These are phyloP conservation scores for Sarcophaga rosellei DNA, from an alignment of 2,888 invertebrate species.

Conservation along the genomic window DNA sequence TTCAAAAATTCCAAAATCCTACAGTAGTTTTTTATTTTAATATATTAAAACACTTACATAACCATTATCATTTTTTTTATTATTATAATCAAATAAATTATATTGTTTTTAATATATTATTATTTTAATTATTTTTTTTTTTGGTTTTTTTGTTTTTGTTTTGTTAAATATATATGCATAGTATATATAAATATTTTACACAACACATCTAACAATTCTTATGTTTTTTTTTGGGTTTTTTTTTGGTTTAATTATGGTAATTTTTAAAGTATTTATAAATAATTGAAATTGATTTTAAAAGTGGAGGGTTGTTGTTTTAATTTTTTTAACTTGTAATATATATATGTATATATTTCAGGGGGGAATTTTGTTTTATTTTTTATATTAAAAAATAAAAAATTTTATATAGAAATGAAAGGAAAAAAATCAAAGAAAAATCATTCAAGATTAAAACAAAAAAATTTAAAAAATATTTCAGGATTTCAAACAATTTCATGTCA, in stretches of 20 bases:
- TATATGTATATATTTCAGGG: constrained; percentile 49
- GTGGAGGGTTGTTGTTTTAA: constrained; percentile 37
- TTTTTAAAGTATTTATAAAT: constrained; percentile 25
- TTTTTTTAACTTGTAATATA: background rate
- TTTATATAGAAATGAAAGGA: background rate
- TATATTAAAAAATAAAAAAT: constrained; percentile 31
- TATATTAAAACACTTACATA: constrained; percentile 63
- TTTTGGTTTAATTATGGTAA: background rate
- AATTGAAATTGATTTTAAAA: constrained; percentile 51
- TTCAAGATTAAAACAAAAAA: constrained; percentile 48
- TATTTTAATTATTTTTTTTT: background rate
- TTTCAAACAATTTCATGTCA: constrained; percentile 64
- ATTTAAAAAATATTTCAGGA: constrained; percentile 22
- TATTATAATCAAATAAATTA: constrained; percentile 38
- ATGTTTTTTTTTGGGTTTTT: constrained; percentile 11
- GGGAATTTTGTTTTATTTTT: constrained; percentile 17
- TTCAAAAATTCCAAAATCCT: constrained; percentile 58
- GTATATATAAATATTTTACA: constrained; percentile 44
- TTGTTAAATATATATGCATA: background rate
- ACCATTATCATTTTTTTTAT: constrained; percentile 29
- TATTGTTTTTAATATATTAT: constrained; percentile 19
- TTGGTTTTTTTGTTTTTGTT: background rate
- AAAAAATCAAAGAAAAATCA: constrained; percentile 31
- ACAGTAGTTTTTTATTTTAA: constrained; percentile 26
- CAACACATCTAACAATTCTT: constrained; percentile 58